Evolutionary conservation across 1,140 invertebrate species (phyloP).

Genomic region (Eumaeus atala): DNA sequence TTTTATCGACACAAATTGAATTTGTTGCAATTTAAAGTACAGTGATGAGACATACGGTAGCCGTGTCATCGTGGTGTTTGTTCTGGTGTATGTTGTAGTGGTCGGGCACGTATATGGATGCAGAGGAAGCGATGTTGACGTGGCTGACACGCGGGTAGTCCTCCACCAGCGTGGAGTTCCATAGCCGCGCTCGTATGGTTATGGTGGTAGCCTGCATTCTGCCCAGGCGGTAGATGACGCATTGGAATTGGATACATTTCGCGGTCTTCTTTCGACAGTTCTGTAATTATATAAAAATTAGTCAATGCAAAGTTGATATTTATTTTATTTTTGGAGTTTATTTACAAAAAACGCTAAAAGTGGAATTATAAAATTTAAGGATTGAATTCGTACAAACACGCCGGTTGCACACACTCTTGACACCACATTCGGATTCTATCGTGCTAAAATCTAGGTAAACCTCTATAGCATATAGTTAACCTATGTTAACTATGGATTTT

Average conservation of each 20-base stretch:
- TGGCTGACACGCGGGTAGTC: conserved; percentile 90
- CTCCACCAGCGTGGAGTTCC: conserved; percentile 92
- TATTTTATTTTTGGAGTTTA: not conserved
- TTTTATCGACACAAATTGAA: too few relatives aligned
- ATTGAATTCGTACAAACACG: too few relatives aligned
- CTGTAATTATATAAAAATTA: conserved; percentile 60
- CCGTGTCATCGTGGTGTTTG: conserved; percentile 77
- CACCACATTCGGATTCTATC: too few relatives aligned
- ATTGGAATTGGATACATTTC: conserved; percentile 89
- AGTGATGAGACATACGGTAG: conserved; percentile 66
- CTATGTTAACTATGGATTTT: too few relatives aligned
- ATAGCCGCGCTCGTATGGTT: conserved; percentile 86
- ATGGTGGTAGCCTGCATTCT: conserved; percentile 85
- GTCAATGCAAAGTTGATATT: not conserved
- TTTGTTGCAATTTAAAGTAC: too few relatives aligned
- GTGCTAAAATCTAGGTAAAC: too few relatives aligned
- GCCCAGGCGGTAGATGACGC: conserved; percentile 84
- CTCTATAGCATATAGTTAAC: too few relatives aligned
- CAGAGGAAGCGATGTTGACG: conserved; percentile 86
- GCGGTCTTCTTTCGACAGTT: conserved; percentile 87
- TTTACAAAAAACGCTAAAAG: too few relatives aligned
- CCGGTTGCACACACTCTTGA: too few relatives aligned
- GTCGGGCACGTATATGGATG: conserved; percentile 81
- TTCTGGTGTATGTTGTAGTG: conserved; percentile 83
- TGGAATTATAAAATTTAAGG: too few relatives aligned